These are phyloP conservation scores for Anodontia alba DNA, from an alignment of 2,888 invertebrate genomes.

Conservation along the genomic window DNA sequence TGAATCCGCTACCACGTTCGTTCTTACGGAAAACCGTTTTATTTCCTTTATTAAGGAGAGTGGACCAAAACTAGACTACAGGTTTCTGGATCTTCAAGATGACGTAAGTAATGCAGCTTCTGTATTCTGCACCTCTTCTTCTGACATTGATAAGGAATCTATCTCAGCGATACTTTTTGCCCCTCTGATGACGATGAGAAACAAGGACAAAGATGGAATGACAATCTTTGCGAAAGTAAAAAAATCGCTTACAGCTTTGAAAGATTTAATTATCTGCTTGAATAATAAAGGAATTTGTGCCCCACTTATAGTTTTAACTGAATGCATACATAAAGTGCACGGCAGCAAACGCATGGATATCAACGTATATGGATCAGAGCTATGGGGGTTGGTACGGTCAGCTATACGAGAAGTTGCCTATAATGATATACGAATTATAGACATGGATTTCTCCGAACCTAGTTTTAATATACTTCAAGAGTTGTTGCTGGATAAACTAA, in stretches of 20 bases:
- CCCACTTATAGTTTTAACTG: neutral
- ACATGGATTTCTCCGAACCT: conserved; percentile 37
- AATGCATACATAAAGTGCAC: neutral
- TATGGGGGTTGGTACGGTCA: conserved; percentile 54
- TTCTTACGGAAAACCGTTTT: neutral
- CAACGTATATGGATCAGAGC: conserved; percentile 22
- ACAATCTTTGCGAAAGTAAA: neutral
- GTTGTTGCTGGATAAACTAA: neutral
- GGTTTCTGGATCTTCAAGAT: neutral
- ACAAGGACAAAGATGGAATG: neutral
- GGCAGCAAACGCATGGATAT: neutral
- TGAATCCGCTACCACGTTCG: neutral
- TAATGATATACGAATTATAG: conserved; percentile 36
- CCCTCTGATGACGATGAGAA: neutral
- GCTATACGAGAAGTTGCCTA: conserved; percentile 41
- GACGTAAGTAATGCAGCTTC: neutral
- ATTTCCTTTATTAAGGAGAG: neutral
- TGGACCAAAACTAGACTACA: neutral
- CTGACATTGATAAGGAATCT: neutral
- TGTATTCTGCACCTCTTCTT: neutral
- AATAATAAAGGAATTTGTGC: neutral
- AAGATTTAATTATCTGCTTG: neutral
- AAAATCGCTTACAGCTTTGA: neutral
- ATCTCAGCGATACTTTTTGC: neutral
- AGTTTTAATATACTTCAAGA: neutral